These are phyloP conservation scores for Pogonophryne albipinna DNA, from an alignment of 2,797 vertebrate genomes.

Conservation along the genomic window DNA sequence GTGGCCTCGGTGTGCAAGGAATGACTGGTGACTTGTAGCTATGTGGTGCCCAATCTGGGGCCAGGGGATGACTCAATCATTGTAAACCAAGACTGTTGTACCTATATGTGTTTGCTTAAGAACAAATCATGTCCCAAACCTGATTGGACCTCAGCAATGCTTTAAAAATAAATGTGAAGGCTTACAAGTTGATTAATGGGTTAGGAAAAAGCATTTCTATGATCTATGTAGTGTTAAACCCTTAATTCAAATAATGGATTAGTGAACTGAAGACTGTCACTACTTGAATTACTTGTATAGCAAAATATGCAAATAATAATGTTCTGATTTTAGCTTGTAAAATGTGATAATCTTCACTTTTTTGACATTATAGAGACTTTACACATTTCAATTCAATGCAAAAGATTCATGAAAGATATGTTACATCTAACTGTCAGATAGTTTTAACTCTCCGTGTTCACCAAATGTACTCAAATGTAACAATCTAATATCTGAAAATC, in stretches of 20 bases:
- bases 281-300: neutral
- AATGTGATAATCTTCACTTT: neutral
- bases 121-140: neutral
- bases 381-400: too few relatives aligned
- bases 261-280: neutral
- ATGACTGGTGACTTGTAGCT: slow-evolving; percentile 41
- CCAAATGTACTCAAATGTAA: neutral
- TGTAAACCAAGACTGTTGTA: neutral
- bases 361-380: neutral
- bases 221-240: neutral
- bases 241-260: rapidly evolving
- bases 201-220: neutral
- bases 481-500: slow-evolving; percentile 3
- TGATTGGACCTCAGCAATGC: neutral
- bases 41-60: slow-evolving; percentile 2
- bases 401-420: too few relatives aligned
- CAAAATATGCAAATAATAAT: neutral
- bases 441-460: neutral
- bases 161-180: neutral
- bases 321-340: neutral
- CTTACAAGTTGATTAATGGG: neutral
- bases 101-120: neutral
- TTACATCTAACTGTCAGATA: neutral
- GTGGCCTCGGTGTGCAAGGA: slow-evolving; percentile 29
- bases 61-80: neutral